Conservation (phyloP, 53 echinoderm and acorn worm genomes). For the Temnopleurus reevesii region DNA sequence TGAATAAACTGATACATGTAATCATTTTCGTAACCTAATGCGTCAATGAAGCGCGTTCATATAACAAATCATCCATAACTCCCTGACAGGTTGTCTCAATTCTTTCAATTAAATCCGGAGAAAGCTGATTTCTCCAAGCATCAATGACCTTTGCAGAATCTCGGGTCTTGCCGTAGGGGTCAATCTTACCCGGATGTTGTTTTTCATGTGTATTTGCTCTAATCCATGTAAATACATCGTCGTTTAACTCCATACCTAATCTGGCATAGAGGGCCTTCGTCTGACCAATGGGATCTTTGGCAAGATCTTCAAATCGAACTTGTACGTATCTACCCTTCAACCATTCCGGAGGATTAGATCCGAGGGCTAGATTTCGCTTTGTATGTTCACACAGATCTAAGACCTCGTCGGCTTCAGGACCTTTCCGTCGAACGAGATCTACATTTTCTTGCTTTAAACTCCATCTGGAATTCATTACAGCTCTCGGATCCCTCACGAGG, state of each 20-base stretch:
- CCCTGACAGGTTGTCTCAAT: background rate
- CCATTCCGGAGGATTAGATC: constrained; percentile 59
- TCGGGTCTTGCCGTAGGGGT: constrained; percentile 30
- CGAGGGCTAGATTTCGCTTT: constrained; percentile 59
- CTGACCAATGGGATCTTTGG: constrained; percentile 44
- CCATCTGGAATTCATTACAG: constrained; percentile 68
- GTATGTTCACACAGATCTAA: constrained; percentile 72
- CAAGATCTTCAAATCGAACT: constrained; percentile 80
- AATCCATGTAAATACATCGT: constrained; percentile 16
- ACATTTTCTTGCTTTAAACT: constrained; percentile 47
- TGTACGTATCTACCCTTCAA: constrained; percentile 58
- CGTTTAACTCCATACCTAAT: constrained; percentile 28
- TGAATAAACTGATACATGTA: no score
- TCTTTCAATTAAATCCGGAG: background rate
- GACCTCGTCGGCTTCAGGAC: constrained; percentile 50
- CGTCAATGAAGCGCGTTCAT: background rate
- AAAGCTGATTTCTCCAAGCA: constrained; percentile 5
- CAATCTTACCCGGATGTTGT: background rate
- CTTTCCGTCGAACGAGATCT: constrained; percentile 67
- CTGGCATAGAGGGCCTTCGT: constrained; percentile 49
- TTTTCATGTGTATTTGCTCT: background rate
- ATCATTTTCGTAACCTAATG: no score
- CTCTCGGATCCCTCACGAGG: constrained; percentile 83
- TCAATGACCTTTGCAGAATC: constrained; percentile 1
- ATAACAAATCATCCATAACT: background rate